Evolutionary conservation across 2,797 vertebrate species (phyloP), one percentile per base, ranked within the genome.

Genomic region (Scolopax rusticola): DNA sequence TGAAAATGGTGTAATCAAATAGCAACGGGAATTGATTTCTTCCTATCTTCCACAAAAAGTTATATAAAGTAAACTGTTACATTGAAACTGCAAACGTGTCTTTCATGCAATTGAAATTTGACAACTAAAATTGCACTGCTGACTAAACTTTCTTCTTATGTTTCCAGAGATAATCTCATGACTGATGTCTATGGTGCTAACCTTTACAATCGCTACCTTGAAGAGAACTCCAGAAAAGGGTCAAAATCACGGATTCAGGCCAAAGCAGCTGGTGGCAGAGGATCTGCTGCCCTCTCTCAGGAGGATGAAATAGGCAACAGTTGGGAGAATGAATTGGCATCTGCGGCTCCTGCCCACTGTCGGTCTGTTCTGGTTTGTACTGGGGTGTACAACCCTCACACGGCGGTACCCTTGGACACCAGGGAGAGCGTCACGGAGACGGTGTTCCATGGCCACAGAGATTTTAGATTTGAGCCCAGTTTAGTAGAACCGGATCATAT

Each of bases 151-250:
- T 48, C 45, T 61, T 38, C 41, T 33, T 88, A 1, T 15, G 1
- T 69, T 77, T 63, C 32, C 93, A 99, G 99, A 27, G 99, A 99
- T 96, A 99, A 99, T 47, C 87, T 99, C 71, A 99, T 99, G 99
- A 99, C 99, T 0, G 99, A 99, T 21, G 98, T 99, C 77, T 99
- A 99, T 7, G 99, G 99, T 30, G 99, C 99, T 24, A 99, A 99
- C 96, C 98, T 99, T 47, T 99, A 99, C 97, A 98, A 99, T 95
- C 98, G 98, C 69, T 99, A 98, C 97, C 98, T 99, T 70, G 82
- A 98, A 76, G 97, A 98, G 87, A 69, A 78, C 70, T 71, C 91
- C 48, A 50, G 95, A 28, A 63, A 94, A 11, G 80, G 89, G 27
- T 84, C 97, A 43, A 92, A 92, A 28, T 25, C 97, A 2, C 63